phyloP scores from a whole-genome alignment of 2,113 vertebrate genomes.

The Leptobrachium ailaonicum region DNA sequence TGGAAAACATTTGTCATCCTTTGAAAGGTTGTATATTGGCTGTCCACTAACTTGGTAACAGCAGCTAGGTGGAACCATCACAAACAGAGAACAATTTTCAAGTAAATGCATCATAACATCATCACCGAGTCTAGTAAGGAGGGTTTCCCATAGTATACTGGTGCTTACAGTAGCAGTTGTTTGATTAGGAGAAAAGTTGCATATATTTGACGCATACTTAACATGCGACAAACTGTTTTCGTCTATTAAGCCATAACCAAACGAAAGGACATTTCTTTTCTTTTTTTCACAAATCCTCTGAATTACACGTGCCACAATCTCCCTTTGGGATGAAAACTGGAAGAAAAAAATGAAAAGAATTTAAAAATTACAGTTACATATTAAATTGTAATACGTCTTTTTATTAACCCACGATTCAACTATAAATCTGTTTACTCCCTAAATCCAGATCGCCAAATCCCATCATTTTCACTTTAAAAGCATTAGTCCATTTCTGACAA shows the following conservation, averaged over 20 bases:
- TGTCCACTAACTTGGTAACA: conserved; percentile 86
- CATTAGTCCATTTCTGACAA: too few relatives aligned
- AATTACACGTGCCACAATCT: conserved; percentile 66
- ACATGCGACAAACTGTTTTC: conserved; percentile 62
- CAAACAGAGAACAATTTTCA: conserved; percentile 80
- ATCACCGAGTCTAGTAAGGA: conserved; percentile 82
- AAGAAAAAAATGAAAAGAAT: conserved; percentile 15
- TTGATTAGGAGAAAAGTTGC: conserved; percentile 69
- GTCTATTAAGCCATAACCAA: conserved; percentile 73
- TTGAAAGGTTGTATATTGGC: conserved; percentile 74
- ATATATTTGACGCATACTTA: conserved; percentile 61
- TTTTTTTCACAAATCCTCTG: conserved; percentile 74
- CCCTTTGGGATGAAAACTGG: conserved; percentile 70
- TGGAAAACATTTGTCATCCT: background rate
- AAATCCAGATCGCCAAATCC: too few relatives aligned
- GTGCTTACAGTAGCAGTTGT: conserved; percentile 74
- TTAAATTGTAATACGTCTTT: background rate
- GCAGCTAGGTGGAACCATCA: conserved; percentile 81
- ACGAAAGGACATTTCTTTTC: conserved; percentile 77
- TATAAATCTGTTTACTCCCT: too few relatives aligned
- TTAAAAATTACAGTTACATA: too few relatives aligned
- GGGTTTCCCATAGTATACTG: conserved; percentile 80
- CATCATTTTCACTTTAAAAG: too few relatives aligned
- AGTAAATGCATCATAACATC: conserved; percentile 82
- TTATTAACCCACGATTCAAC: too few relatives aligned